Evolutionary conservation across 2,797 vertebrate genomes (phyloP), one percentile per base, ranked within the genome.

Genomic region (Lates japonicus): DNA sequence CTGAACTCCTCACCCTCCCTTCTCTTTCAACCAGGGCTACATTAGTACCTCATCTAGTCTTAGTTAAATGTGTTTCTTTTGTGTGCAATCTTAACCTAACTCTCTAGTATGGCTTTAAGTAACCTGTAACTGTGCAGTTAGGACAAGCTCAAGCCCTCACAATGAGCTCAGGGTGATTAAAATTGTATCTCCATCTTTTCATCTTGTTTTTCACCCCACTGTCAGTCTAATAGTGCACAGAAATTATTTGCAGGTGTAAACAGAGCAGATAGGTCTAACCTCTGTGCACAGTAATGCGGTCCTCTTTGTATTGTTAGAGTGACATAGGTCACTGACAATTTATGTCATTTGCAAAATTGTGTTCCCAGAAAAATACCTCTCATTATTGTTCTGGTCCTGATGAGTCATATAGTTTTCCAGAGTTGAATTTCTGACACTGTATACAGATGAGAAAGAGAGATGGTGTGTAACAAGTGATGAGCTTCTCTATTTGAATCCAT

Each of bases 221-320:
- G 35, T 67, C 63, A 49, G 39, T 80, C 81, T 57, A 49, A 73
- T 65, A 29, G 41, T 60, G 75, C 44, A 69, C 31, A 55, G 16
- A 81, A 79, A 81, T 84, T 60, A 63, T 77, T 82, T 72, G 55
- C 59, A n/a, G 73, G 54, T 64, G 60, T 59, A 83, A 81, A 82
- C 68, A 51, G 55, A 84, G 77, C 33, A 70, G 52, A 81, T 46
- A 57, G 44, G 44, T 33, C 20, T 39, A 78, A 81, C 42, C 58
- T 78, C 17, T 1, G 11, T 61, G 46, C 44, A n/a, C 16, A 31
- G 5, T 8, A 17, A n/a, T n/a, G n/a, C 7, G 3, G 46, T 70
- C 35, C 58, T 76, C 7, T 65, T 73, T 69, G 35, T 73, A 41
- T 69, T 80, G 17, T 61, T 39, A 51, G 52, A 44, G 48, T 66